Evolutionary conservation across 2,888 invertebrate genomes (phyloP), one percentile per base, ranked within the genome.

Genomic region (Oxystoma pomonae): DNA sequence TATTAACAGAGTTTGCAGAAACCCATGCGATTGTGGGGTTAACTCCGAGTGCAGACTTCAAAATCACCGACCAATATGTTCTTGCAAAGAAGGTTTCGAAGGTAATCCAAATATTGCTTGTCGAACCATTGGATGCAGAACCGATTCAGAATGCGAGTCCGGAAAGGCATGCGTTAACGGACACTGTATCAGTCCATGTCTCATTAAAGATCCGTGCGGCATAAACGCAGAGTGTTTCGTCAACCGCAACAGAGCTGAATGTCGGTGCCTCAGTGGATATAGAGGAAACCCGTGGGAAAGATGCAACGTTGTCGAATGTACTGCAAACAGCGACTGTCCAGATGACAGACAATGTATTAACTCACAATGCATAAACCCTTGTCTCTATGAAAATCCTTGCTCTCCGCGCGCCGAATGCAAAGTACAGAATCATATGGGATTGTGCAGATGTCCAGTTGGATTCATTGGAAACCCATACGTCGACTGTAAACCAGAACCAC

Each of bases 281-380:
- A 84, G 91, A 72, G 92, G 93, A 61, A 89, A 93, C 78, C 89
- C 92, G 1, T 85, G 86, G 69, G 86, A 86, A 55, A 85, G 88
- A 65, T 93, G 94, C 76, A 84, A 85, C 68, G 85, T 92, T 57
- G 88, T 94, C 65, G 95, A 92, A 65, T 96, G 96, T 76, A 85
- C 88, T 74, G 89, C 91, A 55, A 93, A 94, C 77, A 90, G 90
- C 68, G 94, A 96, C 74, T 96, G 96, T 77, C 93, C 95, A 9
- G 82, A 85, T 57, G 92, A 95, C 75, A 88, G 91, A 76, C 88
- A 91, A 73, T 96, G 96, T 77, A 87, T 89, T 71, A 92, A 93
- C 72, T 89, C 90, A 66, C 91, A 92, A 75, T 96, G 96, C 78
- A 85, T 92, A 55, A 88, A 92, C 77, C 93, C 94, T 3, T 95